Conservation (phyloP, 2,113 vertebrate species). For the Tauraco erythrolophus region DNA sequence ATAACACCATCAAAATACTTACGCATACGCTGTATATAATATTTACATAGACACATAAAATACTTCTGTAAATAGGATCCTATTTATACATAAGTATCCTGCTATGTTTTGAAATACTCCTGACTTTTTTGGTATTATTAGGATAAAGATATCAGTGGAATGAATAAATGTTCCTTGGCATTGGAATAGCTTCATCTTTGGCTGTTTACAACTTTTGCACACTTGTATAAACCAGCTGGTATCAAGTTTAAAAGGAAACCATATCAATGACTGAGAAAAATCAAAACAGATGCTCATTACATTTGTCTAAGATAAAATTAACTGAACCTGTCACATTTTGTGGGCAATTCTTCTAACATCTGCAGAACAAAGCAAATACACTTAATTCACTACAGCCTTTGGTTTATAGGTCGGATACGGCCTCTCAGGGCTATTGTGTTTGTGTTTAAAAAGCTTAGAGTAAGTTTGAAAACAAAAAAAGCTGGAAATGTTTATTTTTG, state of each 20-base stretch:
- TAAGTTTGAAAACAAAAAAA: constrained; percentile 72
- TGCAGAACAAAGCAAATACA: constrained; percentile 77
- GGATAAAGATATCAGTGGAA: constrained; percentile 21
- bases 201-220: constrained; percentile 70
- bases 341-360: constrained; percentile 72
- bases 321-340: constrained; percentile 74
- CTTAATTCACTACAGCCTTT: constrained; percentile 68
- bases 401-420: constrained; percentile 64
- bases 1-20: not conserved
- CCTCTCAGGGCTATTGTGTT: constrained; percentile 64
- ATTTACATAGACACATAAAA: not conserved
- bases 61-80: not conserved
- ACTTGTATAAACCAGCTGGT: constrained; percentile 70
- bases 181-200: constrained; percentile 59
- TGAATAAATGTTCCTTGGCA: not conserved
- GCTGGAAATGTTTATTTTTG: constrained; percentile 78
- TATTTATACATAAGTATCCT: not conserved
- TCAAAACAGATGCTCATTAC: constrained; percentile 79
- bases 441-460: constrained; percentile 66
- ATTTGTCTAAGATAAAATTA: constrained; percentile 75
- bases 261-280: constrained; percentile 73
- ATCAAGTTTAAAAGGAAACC: constrained; percentile 76
- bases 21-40: not conserved
- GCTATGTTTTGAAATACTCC: not conserved
- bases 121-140: not conserved